A percentile compares a stretch with the other conserved stretches of the same genome.
Conservation (phyloP, 2,113 vertebrate genomes). For the Hyaena hyaena region DNA sequence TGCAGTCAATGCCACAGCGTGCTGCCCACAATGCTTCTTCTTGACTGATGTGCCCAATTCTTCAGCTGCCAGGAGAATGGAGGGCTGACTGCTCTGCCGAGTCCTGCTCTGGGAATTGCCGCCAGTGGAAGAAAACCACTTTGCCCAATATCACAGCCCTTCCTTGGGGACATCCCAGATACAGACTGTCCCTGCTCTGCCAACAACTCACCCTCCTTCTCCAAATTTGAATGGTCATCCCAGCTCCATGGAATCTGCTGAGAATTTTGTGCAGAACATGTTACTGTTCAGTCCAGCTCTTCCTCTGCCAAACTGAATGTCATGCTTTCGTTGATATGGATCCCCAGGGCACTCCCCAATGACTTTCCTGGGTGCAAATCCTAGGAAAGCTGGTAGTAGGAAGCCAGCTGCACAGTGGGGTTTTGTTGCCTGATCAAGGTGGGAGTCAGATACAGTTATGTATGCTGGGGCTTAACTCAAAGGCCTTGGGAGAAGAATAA, state of each 20-base stretch:
- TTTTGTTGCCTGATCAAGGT: neutral
- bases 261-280: neutral
- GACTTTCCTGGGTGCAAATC: neutral
- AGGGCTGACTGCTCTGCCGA: neutral
- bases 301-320: neutral
- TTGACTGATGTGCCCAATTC: neutral
- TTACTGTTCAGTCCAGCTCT: too few species aligned
- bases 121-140: neutral
- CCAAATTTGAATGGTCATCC: neutral
- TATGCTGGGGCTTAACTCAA: too few species aligned
- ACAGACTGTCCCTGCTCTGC: neutral
- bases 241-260: neutral
- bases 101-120: neutral
- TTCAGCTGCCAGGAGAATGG: neutral
- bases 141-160: accelerated
- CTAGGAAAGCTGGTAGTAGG: neutral
- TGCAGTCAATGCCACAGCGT: too few species aligned
- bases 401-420: neutral
- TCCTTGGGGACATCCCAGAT: neutral
- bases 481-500: neutral
- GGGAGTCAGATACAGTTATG: too few species aligned
- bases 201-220: neutral
- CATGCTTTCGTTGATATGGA: too few species aligned
- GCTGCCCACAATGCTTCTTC: neutral
- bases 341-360: too few species aligned